Evolutionary conservation across 2,888 invertebrate species (phyloP).

Genomic region (Chrysomela aeneicollis): DNA sequence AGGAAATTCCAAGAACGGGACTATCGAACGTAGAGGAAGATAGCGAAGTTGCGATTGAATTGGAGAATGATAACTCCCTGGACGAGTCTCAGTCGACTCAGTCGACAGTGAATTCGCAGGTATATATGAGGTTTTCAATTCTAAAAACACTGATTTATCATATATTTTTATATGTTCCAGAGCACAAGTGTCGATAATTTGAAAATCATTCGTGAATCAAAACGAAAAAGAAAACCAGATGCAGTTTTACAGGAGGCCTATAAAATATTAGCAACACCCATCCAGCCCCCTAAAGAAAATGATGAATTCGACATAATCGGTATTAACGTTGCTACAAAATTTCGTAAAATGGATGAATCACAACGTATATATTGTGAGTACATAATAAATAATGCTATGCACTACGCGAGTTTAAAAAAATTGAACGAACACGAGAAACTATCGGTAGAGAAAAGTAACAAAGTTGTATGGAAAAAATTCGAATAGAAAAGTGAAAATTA

Average conservation of each 20-base stretch:
- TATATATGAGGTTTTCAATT: too few species aligned
- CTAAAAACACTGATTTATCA: too few species aligned
- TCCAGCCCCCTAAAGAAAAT: conserved; percentile 10
- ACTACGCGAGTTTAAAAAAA: conserved; percentile 12
- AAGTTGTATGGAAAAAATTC: too few species aligned
- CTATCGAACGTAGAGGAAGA: too few species aligned
- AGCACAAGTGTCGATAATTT: conserved; percentile 11
- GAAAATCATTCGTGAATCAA: conserved; percentile 7
- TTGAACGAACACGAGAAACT: conserved; percentile 15
- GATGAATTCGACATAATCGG: too few species aligned
- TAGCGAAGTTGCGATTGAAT: too few species aligned
- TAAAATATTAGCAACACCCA: conserved; percentile 10
- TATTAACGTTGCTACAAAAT: conserved; percentile 12
- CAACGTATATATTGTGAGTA: conserved; percentile 10
- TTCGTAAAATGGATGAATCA: conserved; percentile 3
- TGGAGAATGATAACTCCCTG: not conserved
- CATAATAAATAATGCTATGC: not conserved
- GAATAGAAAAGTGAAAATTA: too few species aligned
- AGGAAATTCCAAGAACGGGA: too few species aligned
- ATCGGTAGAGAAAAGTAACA: too few species aligned
- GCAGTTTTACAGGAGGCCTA: conserved; percentile 11
- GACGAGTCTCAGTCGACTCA: conserved; percentile 4
- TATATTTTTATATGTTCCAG: too few species aligned
- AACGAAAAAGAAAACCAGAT: conserved; percentile 14
- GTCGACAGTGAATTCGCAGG: too few species aligned